phyloP scores from a whole-genome alignment of 2,797 vertebrate genomes.

The Chrysocyon brachyurus region DNA sequence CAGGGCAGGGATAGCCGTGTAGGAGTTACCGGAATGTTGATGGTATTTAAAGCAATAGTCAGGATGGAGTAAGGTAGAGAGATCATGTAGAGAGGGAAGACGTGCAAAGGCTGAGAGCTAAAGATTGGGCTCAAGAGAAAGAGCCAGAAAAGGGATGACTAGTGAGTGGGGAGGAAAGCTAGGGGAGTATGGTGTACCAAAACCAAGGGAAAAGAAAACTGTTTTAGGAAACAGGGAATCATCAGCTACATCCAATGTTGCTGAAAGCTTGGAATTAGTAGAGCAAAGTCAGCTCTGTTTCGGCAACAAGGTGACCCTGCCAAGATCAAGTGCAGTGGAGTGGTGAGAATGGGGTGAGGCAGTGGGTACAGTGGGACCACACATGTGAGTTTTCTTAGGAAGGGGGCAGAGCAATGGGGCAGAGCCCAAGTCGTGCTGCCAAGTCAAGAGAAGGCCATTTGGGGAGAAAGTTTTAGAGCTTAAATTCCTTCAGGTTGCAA shows the following conservation, averaged over 20 bases:
- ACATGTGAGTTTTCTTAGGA: neutral
- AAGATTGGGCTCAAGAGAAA: neutral
- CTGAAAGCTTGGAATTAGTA: neutral
- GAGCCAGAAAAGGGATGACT: neutral
- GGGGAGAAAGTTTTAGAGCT: neutral
- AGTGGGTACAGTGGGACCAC: neutral
- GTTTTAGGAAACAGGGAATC: neutral
- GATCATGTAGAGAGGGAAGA: neutral
- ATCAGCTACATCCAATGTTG: neutral
- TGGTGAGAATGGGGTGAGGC: neutral
- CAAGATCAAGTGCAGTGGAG: neutral
- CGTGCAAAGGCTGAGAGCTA: neutral
- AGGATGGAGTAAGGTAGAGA: neutral
- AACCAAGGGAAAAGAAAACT: neutral
- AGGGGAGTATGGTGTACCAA: neutral
- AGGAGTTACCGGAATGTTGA: neutral
- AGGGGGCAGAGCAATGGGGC: neutral
- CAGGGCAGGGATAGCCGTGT: neutral
- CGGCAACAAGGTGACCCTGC: neutral
- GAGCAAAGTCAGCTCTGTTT: neutral
- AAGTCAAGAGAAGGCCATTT: neutral
- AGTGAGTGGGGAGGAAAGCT: neutral
- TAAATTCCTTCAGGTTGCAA: neutral
- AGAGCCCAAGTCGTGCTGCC: too few relatives aligned
- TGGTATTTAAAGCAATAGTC: neutral